phyloP scores from a whole-genome alignment of 2,888 invertebrate genomes.

The Hermodice carunculata region DNA sequence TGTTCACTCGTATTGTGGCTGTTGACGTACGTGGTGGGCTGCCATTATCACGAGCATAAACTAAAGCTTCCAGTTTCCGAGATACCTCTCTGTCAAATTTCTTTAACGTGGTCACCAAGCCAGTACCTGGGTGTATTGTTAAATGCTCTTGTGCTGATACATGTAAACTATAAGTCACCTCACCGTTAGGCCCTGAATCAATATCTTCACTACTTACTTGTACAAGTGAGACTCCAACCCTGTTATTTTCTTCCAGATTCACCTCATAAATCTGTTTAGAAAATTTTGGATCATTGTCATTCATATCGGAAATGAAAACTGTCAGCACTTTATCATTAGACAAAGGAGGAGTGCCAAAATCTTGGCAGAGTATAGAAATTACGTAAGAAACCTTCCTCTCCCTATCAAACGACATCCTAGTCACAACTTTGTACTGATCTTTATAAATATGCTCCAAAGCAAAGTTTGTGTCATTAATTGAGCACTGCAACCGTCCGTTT shows the following conservation, averaged over 20 bases:
- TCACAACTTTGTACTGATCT: not conserved
- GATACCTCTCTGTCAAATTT: not conserved
- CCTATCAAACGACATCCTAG: not conserved
- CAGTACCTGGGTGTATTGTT: not conserved
- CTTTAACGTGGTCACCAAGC: not conserved
- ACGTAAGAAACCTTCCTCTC: not conserved
- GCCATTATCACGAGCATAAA: not conserved
- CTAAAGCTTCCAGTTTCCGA: not conserved
- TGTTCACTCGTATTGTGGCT: not conserved
- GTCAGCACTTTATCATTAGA: not conserved
- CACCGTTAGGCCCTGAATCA: not conserved
- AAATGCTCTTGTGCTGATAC: not conserved
- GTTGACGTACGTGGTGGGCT: not conserved
- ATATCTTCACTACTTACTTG: not conserved
- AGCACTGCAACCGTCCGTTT: no score
- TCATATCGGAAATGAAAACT: not conserved
- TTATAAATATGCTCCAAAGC: no score
- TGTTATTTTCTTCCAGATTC: not conserved
- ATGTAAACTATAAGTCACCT: not conserved
- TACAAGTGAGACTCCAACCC: not conserved
- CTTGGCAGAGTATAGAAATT: not conserved
- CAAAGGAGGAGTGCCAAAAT: not conserved
- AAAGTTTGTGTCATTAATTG: no score
- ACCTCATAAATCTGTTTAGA: not conserved
- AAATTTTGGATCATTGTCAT: constrained; percentile 1